A percentile compares a stretch with the other conserved stretches of the same genome.
Conservation (phyloP, 1,140 invertebrate species). For the Drosophila grimshawi region DNA sequence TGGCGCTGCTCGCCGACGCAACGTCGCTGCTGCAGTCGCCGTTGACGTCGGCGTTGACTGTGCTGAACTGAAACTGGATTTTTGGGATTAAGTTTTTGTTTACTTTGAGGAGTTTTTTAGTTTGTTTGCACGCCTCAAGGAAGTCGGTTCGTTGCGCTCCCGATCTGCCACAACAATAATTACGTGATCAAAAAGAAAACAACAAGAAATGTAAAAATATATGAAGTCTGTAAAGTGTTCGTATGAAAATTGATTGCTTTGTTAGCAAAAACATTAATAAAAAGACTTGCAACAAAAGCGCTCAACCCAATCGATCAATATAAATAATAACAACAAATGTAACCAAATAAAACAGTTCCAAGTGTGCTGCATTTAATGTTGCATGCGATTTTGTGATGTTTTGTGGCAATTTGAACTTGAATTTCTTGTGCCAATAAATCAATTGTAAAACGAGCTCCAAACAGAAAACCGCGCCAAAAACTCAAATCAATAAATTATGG, state of each 20-base stretch:
- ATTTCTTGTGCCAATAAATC: conserved; percentile 46
- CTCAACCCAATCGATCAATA: conserved; percentile 22
- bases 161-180: conserved; percentile 27
- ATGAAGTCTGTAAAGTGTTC: conserved; percentile 65
- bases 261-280: conserved; percentile 63
- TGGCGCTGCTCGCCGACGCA: conserved; percentile 39
- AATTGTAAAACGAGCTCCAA: conserved; percentile 56
- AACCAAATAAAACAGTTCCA: conserved; percentile 42
- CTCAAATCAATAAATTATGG: conserved; percentile 66
- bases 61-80: conserved; percentile 70
- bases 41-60: conserved; percentile 36
- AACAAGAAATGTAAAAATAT: conserved; percentile 36
- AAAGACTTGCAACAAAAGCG: conserved; percentile 60
- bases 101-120: conserved; percentile 82
- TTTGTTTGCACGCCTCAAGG: conserved; percentile 81
- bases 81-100: conserved; percentile 84
- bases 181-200: conserved; percentile 23
- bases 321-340: conserved; percentile 64
- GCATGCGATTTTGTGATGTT: conserved; percentile 39
- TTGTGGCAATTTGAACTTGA: conserved; percentile 51
- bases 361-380: conserved; percentile 61
- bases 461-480: conserved; percentile 16
- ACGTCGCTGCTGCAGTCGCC: conserved; percentile 15
- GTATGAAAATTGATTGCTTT: conserved; percentile 64
- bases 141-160: conserved; percentile 71